A percentile compares a stretch with the other conserved stretches of the same genome.
phyloP scores from a whole-genome alignment of 1,140 invertebrate genomes.

The Calliphora vicina region DNA sequence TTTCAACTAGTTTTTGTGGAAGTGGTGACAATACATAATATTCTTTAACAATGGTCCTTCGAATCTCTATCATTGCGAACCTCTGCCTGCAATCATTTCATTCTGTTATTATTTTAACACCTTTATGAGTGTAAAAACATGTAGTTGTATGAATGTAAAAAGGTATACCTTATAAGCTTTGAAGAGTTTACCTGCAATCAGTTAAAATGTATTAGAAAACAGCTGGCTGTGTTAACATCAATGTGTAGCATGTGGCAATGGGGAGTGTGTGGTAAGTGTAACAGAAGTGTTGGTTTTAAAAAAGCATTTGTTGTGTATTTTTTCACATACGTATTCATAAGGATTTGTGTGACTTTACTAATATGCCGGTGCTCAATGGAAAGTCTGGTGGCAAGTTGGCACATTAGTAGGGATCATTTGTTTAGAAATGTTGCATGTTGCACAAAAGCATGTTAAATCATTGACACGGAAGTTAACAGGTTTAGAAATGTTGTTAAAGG shows the following conservation, averaged over 20 bases:
- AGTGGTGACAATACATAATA: no score
- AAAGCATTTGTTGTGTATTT: background rate
- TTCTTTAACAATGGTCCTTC: no score
- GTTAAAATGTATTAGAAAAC: background rate
- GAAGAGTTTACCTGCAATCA: background rate
- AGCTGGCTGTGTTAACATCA: background rate
- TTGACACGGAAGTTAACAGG: slow-evolving; percentile 4
- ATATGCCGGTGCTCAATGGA: background rate
- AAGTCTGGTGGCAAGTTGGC: background rate
- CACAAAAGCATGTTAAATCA: background rate
- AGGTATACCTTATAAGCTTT: background rate
- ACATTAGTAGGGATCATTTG: background rate
- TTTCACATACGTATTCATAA: background rate
- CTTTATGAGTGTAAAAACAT: background rate
- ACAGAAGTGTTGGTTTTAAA: background rate
- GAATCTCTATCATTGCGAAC: background rate
- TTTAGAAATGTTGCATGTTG: background rate
- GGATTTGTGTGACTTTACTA: background rate
- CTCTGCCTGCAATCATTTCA: background rate
- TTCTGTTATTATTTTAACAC: slow-evolving; percentile 10
- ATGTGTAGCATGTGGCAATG: background rate
- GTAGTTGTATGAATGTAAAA: background rate
- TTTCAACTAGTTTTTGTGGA: no score
- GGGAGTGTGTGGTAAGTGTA: background rate
- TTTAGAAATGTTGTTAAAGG: background rate